phyloP scores from a whole-genome alignment of 1,140 invertebrate species.

The Nebria ingens region DNA sequence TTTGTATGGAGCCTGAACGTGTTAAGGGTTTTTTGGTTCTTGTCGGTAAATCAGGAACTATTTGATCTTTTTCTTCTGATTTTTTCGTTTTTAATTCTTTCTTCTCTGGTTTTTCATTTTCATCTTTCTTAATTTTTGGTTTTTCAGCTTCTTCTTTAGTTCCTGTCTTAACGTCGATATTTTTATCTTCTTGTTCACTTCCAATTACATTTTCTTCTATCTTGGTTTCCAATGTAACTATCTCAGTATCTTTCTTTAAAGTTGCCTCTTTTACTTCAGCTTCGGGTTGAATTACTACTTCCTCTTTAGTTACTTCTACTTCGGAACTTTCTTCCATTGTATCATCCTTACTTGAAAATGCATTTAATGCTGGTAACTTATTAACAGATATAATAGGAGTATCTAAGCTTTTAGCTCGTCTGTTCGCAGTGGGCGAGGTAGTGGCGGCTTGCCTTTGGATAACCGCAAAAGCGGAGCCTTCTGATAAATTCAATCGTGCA shows the following conservation, averaged over 20 bases:
- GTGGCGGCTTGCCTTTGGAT: constrained; percentile 61
- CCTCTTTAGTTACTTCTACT: constrained; percentile 29
- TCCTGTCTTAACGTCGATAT: background rate
- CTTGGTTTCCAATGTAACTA: background rate
- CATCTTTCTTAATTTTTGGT: constrained; percentile 7
- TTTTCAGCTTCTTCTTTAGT: constrained; percentile 13
- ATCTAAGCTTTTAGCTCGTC: constrained; percentile 71
- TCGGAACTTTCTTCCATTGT: constrained; percentile 54
- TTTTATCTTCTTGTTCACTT: background rate
- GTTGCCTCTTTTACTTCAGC: background rate
- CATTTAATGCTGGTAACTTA: constrained; percentile 66
- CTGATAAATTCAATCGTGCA: constrained; percentile 64
- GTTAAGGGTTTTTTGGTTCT: constrained; percentile 20
- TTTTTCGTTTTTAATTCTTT: constrained; percentile 20
- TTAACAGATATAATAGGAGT: constrained; percentile 69
- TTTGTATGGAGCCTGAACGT: constrained; percentile 10
- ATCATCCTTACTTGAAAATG: constrained; percentile 79
- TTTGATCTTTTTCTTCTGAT: constrained; percentile 44
- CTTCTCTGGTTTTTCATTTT: constrained; percentile 12
- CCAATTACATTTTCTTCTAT: background rate
- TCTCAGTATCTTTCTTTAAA: background rate
- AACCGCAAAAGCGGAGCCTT: constrained; percentile 62
- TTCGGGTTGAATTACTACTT: constrained; percentile 28
- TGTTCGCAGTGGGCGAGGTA: constrained; percentile 58
- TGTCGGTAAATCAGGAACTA: constrained; percentile 45